Conservation (phyloP, 2,888 invertebrate genomes). For the Cenopis cana region DNA sequence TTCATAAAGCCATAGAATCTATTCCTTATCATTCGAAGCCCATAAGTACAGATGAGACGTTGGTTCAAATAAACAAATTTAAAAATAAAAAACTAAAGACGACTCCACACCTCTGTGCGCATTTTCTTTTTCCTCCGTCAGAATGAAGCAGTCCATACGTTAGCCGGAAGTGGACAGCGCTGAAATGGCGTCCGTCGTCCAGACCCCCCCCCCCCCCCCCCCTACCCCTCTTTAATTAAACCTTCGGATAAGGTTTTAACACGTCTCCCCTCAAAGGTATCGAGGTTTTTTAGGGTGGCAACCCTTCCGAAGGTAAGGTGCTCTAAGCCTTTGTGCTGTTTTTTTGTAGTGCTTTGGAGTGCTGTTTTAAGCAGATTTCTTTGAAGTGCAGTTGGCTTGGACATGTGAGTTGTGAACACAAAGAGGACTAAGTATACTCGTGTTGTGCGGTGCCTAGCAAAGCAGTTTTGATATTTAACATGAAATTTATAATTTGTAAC, state of each 20-base stretch:
- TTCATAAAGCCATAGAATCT: background rate
- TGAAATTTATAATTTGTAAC: no score
- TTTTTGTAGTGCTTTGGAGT: conserved; percentile 21
- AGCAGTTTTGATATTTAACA: no score
- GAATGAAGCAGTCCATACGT: conserved; percentile 79
- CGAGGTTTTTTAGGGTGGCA: conserved; percentile 54
- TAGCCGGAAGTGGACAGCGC: conserved; percentile 76
- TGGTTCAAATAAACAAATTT: background rate
- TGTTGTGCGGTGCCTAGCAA: background rate
- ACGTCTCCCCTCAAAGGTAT: conserved; percentile 68
- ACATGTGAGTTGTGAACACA: background rate
- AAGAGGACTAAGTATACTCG: background rate
- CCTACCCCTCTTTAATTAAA: conserved; percentile 82
- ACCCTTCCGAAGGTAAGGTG: conserved; percentile 34
- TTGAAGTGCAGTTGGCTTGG: conserved; percentile 9
- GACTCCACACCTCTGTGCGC: conserved; percentile 61
- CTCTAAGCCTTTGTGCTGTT: conserved; percentile 15
- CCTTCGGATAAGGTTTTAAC: conserved; percentile 80
- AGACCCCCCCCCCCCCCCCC: conserved; percentile 49
- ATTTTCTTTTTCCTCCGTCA: conserved; percentile 75
- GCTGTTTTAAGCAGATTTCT: conserved; percentile 19
- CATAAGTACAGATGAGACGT: background rate
- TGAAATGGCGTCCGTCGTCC: conserved; percentile 68
- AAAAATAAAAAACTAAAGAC: conserved; percentile 26
- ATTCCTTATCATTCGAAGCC: background rate